These are phyloP conservation scores for Romanomermis culicivorax DNA, from an alignment of 2,888 invertebrate species.

Conservation along the genomic window DNA sequence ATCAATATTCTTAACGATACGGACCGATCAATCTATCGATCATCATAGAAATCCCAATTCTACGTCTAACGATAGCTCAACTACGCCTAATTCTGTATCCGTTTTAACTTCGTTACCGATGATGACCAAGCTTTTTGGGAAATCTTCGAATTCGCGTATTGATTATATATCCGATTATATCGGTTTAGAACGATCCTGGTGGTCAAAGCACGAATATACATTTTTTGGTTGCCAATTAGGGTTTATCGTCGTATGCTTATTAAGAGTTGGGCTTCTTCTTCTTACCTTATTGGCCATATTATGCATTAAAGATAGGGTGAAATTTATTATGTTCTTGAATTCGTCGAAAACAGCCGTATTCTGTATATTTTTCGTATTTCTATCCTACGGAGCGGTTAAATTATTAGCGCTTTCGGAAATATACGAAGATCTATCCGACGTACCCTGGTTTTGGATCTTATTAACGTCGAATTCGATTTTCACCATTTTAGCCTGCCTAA, in stretches of 20 bases:
- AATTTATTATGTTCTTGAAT: neutral
- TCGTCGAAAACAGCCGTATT: neutral
- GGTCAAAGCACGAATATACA: too few species aligned
- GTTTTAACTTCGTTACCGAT: too few species aligned
- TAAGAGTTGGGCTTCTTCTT: neutral
- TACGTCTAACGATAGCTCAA: too few species aligned
- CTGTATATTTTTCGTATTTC: neutral
- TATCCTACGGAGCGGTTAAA: constrained; percentile 8
- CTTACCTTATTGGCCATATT: neutral
- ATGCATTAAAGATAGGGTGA: neutral
- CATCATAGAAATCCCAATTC: too few species aligned
- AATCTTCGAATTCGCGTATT: too few species aligned
- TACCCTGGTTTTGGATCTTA: constrained; percentile 1
- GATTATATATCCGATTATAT: too few species aligned
- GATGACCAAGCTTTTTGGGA: too few species aligned
- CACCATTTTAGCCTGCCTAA: neutral
- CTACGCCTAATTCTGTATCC: too few species aligned
- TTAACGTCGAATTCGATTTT: neutral
- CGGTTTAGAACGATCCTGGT: too few species aligned
- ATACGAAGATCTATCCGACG: neutral
- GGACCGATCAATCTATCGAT: too few species aligned
- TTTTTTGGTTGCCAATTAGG: neutral
- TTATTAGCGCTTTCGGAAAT: neutral
- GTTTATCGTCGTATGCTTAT: neutral
- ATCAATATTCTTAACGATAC: too few species aligned